Base-by-base conservation (phyloP, 2,113 vertebrate genomes). In the Numida meleagris region DNA sequence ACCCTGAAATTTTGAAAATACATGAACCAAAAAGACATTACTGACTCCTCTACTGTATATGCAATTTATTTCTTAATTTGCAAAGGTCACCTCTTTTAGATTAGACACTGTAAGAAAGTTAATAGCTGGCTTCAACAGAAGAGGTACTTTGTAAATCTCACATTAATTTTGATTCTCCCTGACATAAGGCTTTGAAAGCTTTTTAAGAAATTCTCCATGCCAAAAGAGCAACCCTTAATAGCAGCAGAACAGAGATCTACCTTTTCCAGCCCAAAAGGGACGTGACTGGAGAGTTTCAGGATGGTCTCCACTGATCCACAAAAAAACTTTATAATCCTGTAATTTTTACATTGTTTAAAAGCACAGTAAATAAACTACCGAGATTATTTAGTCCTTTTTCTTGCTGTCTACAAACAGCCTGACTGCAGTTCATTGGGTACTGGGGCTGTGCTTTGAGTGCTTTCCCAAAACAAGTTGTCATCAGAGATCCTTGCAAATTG, bases 41-140 rank as follows among this genome's bases (percentile, higher is more conserved):
- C 73, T 95, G 34, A 66, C 81, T 70, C 67, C 68, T 89, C 80
- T 67, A 88, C 79, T 72, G 62, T 73, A 77, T 76, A 33, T 50
- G 66, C 58, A 34, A 79, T 72, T 94, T 89, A 89, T 86, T 96
- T 95, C 86, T 96, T 94, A 77, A 82, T 95, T 94, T 93, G 76
- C 88, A 96, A 95, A 96, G 91, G 88, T 94, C 80, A 96, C n/a
- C 29, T 96, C 67, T 93, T 84, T 36, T 91, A 89, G 58, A 58
- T 51, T 57, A 92, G 78, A 45, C 67, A 77, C 57, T 73, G 82
- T 94, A 74, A 87, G 55, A 59, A 89, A 62, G 21, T 38, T 77
- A 86, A 71, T 74, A 59, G 40, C 68, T 46, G 55, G 27, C 34
- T 89, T 86, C 62, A 85, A 68, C 20, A 70, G 31, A 82, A 80